Conservation (phyloP, 2,113 vertebrate genomes). For the Sebastes fasciatus region DNA sequence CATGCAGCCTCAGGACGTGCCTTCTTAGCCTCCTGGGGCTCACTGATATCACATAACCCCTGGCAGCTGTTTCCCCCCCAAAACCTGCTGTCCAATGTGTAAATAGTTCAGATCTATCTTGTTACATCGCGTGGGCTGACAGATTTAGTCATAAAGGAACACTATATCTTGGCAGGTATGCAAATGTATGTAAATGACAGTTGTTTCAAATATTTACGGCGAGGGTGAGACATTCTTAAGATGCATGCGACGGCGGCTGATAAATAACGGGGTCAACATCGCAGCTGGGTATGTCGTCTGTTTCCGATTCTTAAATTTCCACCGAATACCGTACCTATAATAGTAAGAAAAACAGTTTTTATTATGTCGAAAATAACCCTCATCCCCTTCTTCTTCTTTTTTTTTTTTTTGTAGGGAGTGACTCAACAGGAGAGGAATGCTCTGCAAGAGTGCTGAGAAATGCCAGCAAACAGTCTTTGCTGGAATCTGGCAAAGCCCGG, state of each 20-base stretch:
- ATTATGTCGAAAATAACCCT: constrained; percentile 29
- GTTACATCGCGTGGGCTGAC: constrained; percentile 69
- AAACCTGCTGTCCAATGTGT: constrained; percentile 62
- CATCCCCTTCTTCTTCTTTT: constrained; percentile 14
- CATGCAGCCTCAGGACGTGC: constrained; percentile 42
- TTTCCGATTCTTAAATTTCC: constrained; percentile 57
- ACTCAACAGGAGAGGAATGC: constrained; percentile 71
- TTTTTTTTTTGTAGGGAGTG: constrained; percentile 37
- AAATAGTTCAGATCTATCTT: constrained; percentile 73
- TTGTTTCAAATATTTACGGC: constrained; percentile 50
- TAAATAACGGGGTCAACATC: constrained; percentile 28
- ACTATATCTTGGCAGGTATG: constrained; percentile 63
- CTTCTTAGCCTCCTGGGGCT: constrained; percentile 55
- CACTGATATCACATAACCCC: constrained; percentile 72
- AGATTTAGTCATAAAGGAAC: constrained; percentile 69
- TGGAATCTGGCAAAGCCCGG: constrained; percentile 54
- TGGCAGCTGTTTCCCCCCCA: constrained; percentile 69
- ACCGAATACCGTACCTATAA: constrained; percentile 9
- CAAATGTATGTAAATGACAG: constrained; percentile 71
- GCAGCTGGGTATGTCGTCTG: constrained; percentile 37
- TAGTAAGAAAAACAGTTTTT: constrained; percentile 23
- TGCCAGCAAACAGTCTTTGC: constrained; percentile 55
- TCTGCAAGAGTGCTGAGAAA: constrained; percentile 50
- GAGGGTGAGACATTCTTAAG: constrained; percentile 52
- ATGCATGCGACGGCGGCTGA: constrained; percentile 18